phyloP scores from a whole-genome alignment of 2,797 vertebrate genomes.

The Amblyopsis hoosieri region DNA sequence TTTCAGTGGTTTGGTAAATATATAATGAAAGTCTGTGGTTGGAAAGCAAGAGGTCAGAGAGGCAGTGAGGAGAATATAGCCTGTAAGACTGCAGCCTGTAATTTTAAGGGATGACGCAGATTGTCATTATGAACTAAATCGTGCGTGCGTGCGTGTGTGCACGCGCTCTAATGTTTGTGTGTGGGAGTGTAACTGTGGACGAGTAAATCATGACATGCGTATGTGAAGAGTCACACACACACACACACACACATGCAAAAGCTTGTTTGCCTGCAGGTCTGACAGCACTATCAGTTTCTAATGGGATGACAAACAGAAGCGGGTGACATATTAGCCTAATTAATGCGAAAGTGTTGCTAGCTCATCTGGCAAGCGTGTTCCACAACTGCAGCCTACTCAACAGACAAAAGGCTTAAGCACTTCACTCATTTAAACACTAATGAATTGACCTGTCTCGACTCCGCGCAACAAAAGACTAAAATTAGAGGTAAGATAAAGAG shows the following conservation, averaged over 20 bases:
- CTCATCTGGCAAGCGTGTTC: constrained; percentile 40
- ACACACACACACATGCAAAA: neutral
- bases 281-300: constrained; percentile 30
- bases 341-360: constrained; percentile 39
- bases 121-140: neutral
- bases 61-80: neutral
- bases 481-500: constrained; percentile 66
- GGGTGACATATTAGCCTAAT: constrained; percentile 52
- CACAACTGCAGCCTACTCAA: constrained; percentile 51
- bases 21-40: constrained; percentile 28
- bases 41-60: constrained; percentile 19
- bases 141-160: neutral
- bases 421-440: constrained; percentile 66
- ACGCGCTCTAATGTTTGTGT: neutral
- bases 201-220: constrained; percentile 9
- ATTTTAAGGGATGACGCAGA: constrained; percentile 38
- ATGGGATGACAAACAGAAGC: constrained; percentile 44
- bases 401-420: constrained; percentile 64
- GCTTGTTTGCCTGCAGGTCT: constrained; percentile 30
- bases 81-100: constrained; percentile 14
- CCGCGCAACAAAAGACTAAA: constrained; percentile 52
- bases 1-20: constrained; percentile 1
- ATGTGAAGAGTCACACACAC: constrained; percentile 11
- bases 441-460: constrained; percentile 64
- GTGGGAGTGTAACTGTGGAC: neutral